Conservation (phyloP, 2,113 vertebrate genomes). For the Callipepla squamata region DNA sequence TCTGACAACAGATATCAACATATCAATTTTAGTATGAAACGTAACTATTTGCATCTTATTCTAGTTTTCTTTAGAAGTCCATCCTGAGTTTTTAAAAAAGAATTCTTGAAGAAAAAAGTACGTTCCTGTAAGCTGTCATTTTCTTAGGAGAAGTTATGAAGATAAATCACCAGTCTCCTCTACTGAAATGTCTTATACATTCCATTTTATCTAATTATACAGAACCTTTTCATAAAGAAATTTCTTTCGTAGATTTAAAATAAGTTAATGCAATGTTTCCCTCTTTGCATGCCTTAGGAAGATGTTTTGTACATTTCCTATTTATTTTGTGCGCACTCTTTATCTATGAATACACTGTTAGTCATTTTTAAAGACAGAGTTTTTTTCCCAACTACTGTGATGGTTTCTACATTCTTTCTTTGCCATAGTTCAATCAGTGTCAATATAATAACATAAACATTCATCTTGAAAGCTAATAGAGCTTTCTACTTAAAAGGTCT, state of each 20-base stretch:
- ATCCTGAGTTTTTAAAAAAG: not conserved
- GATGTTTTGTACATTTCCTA: not conserved
- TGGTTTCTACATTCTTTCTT: not conserved
- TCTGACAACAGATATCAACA: not conserved
- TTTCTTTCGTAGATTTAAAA: not conserved
- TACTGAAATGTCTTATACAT: not conserved
- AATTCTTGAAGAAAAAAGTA: rapidly evolving
- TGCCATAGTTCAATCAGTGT: not conserved
- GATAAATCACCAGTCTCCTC: not conserved
- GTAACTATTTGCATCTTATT: not conserved
- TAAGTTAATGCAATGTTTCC: not conserved
- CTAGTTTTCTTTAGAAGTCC: not conserved
- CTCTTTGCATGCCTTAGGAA: not conserved
- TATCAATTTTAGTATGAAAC: not conserved
- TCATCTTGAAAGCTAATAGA: not conserved
- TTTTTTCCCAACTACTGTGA: not conserved
- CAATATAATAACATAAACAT: not conserved
- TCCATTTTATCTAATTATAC: not conserved
- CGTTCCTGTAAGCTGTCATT: not conserved
- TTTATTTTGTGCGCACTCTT: not conserved
- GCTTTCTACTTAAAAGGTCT: not conserved
- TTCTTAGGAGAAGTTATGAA: not conserved
- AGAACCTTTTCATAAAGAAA: not conserved
- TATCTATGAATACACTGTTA: not conserved
- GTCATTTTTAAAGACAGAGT: not conserved